Percentiles rank a stretch among this genome's conserved stretches.
Conservation (phyloP, 2,888 invertebrate genomes). For the Lamellibrachia columna region DNA sequence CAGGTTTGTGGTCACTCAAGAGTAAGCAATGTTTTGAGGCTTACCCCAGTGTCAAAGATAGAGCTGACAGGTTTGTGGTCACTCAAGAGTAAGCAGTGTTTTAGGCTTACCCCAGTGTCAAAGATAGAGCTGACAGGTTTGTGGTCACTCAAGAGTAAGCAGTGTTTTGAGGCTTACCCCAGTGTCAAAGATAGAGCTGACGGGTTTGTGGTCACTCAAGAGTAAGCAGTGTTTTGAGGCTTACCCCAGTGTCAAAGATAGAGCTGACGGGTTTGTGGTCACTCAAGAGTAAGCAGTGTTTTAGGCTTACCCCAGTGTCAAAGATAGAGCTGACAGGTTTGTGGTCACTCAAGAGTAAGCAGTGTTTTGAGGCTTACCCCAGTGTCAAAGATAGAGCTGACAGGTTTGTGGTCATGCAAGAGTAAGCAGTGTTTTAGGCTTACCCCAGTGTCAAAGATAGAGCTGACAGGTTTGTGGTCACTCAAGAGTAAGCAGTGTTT, state of each 20-base stretch:
- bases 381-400: constrained; percentile 64
- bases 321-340: constrained; percentile 80
- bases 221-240: too few relatives aligned
- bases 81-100: constrained; percentile 85
- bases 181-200: too few relatives aligned
- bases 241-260: too few relatives aligned
- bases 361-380: constrained; percentile 69
- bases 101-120: constrained; percentile 34
- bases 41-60: constrained; percentile 39
- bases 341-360: constrained; percentile 91
- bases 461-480: constrained; percentile 13
- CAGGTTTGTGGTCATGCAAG: constrained; percentile 92
- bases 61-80: constrained; percentile 93
- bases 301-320: constrained; percentile 34
- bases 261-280: too few relatives aligned
- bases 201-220: too few relatives aligned
- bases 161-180: too few relatives aligned
- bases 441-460: constrained; percentile 28
- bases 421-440: background rate
- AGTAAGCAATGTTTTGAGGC: background rate
- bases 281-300: too few relatives aligned
- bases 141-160: constrained; percentile 82
- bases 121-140: constrained; percentile 80
- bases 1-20: too few relatives aligned
- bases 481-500: background rate